Evolutionary conservation across 2,888 invertebrate genomes (phyloP), one percentile per base, ranked within the genome.

Genomic region (Phortica magna): DNA sequence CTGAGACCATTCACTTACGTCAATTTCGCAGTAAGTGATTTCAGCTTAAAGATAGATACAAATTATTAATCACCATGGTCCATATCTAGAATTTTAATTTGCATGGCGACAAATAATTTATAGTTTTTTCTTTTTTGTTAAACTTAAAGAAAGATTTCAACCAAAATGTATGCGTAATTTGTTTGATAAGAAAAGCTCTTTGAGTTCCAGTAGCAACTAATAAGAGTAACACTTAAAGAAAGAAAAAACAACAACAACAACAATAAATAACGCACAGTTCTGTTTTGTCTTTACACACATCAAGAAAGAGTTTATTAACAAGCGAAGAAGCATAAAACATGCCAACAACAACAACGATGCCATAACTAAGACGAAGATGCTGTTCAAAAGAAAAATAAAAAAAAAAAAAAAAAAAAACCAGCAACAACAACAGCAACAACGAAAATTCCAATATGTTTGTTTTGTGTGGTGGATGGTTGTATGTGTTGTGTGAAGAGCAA

Each of bases 361-460:
- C 55, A 55, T 55, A 55, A 55, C 55, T 22, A 39, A 39, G 31
- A 31, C 64, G 14, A 64, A 39, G 0, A 64, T 19, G 19, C 41
- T 39, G 17, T 31, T 2, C 70, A 70, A 42, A n/a, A 53, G 7
- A 17, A 70, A 12, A 7, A 48, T 42, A n/a, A 42, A 68, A 68
- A 42, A 68, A 41, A 22, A 68, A 68, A 22, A 14, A 43, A 68
- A n/a, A 41, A 68, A 14, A 67, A 67, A 64, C 64, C 79, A 79
- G 61, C 79, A 81, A 64, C 80, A 80, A 31, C 75, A 79, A 75
- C 75, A 81, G 93, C 93, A 83, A 93, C 93, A 84, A 93, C 77
- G 76, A 71, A 73, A 73, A 73, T 73, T n/a, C 61, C 57, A 57
- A 73, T 59, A 59, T n/a, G 39, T 14, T 42, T 64, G 14, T 31